Base-by-base conservation (phyloP, 2,113 vertebrate genomes). In the Bos indicus region DNA sequence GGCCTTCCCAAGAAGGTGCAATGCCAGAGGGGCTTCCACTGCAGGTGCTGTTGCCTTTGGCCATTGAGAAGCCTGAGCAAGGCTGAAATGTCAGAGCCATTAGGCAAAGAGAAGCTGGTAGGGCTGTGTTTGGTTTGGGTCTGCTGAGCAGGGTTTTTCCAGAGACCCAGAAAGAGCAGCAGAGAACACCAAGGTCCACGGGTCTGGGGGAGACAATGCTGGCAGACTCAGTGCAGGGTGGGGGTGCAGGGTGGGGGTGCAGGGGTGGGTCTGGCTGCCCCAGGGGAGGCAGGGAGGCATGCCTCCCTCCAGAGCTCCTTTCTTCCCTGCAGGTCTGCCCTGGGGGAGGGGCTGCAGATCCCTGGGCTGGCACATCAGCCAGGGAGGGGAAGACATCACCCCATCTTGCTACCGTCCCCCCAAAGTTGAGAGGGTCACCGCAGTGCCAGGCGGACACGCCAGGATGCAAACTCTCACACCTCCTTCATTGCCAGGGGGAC, bases 161-260 rank as follows among this genome's bases (percentile, higher is more conserved):
- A 81, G 92, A 82, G 17, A 25, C 17, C 40, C 25, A 28, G 54
- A 48, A 36, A 28, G 60, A 93, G 30, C 60, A 7, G 4, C 5
- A 21, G 77, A 62, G 59, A 43, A 60, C 21, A 21, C 12, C 2
- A 0, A 0, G 8, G 11, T 60, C n/a, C 15, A 1, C 25, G 33
- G 51, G 19, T 5, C 9, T 0, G 2, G 23, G 1, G 1, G 9
- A 5, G 15, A 9, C 4, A 0, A 13, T 3, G 26, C 67, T 0
- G 4, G 17, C 3, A 57, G 43, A 23, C 4, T 2, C 60, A 19
- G 33, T 4, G 3, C 36, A 16, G 30, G 30, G 33, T 23, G 3
- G 19, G n/a, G 33, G 12, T 25, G 19, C 43, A 30, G 26, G 77
- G 26, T 19, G 0, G 16, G 25, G 48, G 13, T 46, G 36, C 33